A percentile compares a stretch with the other conserved stretches of the same genome.
Evolutionary conservation across 2,888 invertebrate species (phyloP).

Genomic region (Andrena trimmerana): DNA sequence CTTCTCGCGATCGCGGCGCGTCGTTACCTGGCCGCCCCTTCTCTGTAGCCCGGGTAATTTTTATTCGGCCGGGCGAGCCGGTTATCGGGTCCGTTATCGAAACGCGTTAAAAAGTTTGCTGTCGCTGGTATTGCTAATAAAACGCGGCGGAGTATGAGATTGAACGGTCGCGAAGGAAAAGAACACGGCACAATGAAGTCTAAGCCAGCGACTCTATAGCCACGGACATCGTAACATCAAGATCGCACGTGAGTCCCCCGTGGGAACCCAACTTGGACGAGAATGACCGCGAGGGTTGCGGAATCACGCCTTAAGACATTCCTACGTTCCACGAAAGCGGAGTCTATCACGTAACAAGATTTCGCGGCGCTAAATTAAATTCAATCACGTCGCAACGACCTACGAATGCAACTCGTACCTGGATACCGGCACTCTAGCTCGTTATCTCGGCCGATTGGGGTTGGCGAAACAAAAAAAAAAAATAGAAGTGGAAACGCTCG

Average conservation of each 20-base stretch:
- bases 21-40: conserved; percentile 24
- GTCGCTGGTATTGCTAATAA: conserved; percentile 15
- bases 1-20: conserved; percentile 23
- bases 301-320: too few relatives aligned
- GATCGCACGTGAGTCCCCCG: not conserved
- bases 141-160: conserved; percentile 14
- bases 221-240: not conserved
- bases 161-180: not conserved
- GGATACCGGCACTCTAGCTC: not conserved
- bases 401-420: not conserved
- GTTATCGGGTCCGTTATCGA: conserved; percentile 63
- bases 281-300: too few relatives aligned
- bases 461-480: not conserved
- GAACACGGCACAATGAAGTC: not conserved
- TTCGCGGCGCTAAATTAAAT: too few relatives aligned
- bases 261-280: too few relatives aligned
- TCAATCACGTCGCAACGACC: not conserved
- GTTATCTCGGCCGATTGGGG: not conserved
- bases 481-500: conserved; percentile 4
- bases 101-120: conserved; percentile 42
- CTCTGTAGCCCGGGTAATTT: conserved; percentile 32
- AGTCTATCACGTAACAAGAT: too few relatives aligned
- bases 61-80: conserved; percentile 26
- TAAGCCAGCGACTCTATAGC: not conserved
- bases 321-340: too few relatives aligned